Evolutionary conservation across 2,113 vertebrate species (phyloP).

Genomic region (Phalacrocorax pelagicus): DNA sequence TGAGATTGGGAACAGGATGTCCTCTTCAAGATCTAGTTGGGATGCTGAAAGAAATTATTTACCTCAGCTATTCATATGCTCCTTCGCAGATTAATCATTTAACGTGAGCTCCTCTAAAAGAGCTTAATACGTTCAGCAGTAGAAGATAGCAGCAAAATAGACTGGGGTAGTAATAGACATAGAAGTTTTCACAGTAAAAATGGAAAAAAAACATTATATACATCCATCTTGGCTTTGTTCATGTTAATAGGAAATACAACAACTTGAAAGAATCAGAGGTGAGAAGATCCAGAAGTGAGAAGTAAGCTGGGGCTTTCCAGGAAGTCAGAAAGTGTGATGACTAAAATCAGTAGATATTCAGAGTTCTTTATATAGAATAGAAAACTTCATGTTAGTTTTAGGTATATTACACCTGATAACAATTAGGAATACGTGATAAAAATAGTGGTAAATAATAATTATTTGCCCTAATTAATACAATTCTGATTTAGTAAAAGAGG

Average conservation of each 20-base stretch:
- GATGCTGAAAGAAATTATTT: neutral
- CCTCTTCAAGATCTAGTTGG: neutral
- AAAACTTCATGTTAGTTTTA: neutral
- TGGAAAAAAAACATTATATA: neutral
- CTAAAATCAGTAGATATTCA: neutral
- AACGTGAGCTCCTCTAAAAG: neutral
- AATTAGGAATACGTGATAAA: neutral
- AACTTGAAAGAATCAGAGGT: neutral
- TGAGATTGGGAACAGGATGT: neutral
- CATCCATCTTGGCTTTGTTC: neutral
- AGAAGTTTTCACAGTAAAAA: neutral
- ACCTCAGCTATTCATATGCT: neutral
- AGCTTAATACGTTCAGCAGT: neutral
- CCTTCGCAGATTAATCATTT: neutral
- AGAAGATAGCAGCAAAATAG: neutral
- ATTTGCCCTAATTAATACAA: neutral
- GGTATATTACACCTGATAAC: neutral
- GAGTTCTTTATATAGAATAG: neutral
- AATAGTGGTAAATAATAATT: neutral
- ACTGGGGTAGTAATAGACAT: neutral
- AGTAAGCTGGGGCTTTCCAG: slow-evolving; percentile 20
- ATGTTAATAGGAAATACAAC: neutral
- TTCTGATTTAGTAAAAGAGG: neutral
- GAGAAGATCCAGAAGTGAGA: neutral
- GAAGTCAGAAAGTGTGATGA: neutral